phyloP scores from a whole-genome alignment of 2,797 vertebrate species.

The Schizopygopsis pylzovi region DNA sequence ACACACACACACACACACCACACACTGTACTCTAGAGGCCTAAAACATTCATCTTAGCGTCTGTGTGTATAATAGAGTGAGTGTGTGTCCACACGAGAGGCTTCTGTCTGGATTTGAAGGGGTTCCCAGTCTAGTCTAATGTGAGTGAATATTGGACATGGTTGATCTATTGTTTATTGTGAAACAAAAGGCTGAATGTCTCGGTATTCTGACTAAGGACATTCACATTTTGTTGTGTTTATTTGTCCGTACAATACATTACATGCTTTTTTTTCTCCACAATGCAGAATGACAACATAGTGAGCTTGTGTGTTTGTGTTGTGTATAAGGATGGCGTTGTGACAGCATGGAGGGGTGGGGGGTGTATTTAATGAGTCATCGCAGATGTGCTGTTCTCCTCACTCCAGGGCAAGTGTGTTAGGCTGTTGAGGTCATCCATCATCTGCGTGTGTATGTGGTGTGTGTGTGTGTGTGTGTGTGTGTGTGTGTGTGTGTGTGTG shows the following conservation, averaged over 20 bases:
- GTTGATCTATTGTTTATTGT: slow-evolving; percentile 43
- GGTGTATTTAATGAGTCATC: slow-evolving; percentile 56
- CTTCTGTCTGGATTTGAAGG: slow-evolving; percentile 41
- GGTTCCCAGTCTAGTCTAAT: neutral
- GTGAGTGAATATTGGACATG: slow-evolving; percentile 8
- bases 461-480: neutral
- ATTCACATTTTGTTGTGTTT: neutral
- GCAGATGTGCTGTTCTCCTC: slow-evolving; percentile 53
- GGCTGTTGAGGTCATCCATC: slow-evolving; percentile 59
- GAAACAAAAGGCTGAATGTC: neutral
- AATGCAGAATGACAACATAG: slow-evolving; percentile 16
- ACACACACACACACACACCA: neutral
- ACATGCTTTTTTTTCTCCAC: neutral
- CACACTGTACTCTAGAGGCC: slow-evolving; percentile 31
- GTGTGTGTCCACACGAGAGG: neutral
- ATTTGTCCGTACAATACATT: neutral
- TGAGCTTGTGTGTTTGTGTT: slow-evolving; percentile 33
- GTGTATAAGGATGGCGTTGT: slow-evolving; percentile 46
- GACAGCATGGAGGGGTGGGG: slow-evolving; percentile 32
- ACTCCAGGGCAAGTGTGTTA: slow-evolving; percentile 49
- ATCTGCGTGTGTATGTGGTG: slow-evolving; percentile 27
- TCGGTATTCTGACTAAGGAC: slow-evolving; percentile 15
- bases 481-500: slow-evolving; percentile 9
- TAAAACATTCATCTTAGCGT: slow-evolving; percentile 19
- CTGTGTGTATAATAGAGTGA: slow-evolving; percentile 13